Percentiles rank a stretch among this genome's conserved stretches.
Conservation (phyloP, 2,113 vertebrate genomes). For the Hystrix cristata region DNA sequence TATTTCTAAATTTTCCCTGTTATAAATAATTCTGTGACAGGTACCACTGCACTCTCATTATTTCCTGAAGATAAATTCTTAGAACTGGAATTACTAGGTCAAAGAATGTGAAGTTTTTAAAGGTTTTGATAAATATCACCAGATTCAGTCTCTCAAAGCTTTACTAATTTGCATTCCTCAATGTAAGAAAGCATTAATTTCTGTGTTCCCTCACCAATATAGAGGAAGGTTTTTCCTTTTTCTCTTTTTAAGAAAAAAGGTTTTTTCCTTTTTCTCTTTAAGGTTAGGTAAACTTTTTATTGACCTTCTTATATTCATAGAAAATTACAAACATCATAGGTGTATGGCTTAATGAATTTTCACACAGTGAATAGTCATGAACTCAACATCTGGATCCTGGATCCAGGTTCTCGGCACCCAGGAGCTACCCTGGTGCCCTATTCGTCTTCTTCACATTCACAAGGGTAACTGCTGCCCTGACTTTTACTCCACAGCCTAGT, state of each 20-base stretch:
- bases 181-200: conserved; percentile 20
- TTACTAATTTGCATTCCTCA: conserved; percentile 33
- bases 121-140: conserved; percentile 62
- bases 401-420: neutral
- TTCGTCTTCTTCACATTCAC: neutral
- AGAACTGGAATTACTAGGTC: conserved; percentile 36
- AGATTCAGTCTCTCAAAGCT: conserved; percentile 28
- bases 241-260: neutral
- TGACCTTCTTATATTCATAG: neutral
- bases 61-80: conserved; percentile 71
- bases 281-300: neutral
- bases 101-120: conserved; percentile 41
- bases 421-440: neutral
- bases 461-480: neutral
- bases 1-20: conserved; percentile 34
- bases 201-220: neutral
- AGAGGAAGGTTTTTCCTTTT: neutral
- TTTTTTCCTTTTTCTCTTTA: neutral
- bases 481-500: neutral
- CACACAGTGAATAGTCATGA: neutral
- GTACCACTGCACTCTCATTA: neutral
- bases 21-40: conserved; percentile 43
- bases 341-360: neutral
- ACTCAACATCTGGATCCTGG: neutral
- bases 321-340: neutral